phyloP scores from a whole-genome alignment of 2,113 vertebrate species.

The Bolborhynchus lineola region DNA sequence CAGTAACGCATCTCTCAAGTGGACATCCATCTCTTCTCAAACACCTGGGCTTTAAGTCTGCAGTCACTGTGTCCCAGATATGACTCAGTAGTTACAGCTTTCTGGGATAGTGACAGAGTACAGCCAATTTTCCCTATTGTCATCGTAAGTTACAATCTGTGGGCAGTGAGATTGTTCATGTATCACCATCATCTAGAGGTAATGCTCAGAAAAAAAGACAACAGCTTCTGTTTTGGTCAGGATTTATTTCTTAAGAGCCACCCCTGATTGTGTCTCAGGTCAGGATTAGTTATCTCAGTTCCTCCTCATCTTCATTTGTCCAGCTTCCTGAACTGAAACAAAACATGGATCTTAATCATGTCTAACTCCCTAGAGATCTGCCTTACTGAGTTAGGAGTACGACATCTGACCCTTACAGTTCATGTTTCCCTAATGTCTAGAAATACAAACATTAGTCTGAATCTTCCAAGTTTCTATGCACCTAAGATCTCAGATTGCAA shows the following conservation, averaged over 20 bases:
- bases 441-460: neutral
- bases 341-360: neutral
- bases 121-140: neutral
- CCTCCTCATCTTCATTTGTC: neutral
- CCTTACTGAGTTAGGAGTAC: neutral
- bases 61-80: neutral
- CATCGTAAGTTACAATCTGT: neutral
- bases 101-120: neutral
- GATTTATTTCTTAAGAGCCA: neutral
- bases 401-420: neutral
- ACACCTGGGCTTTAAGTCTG: neutral
- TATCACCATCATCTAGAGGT: neutral
- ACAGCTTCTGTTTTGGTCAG: neutral
- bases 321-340: neutral
- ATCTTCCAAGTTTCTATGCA: neutral
- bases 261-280: neutral
- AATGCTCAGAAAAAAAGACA: neutral
- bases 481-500: neutral
- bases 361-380: neutral
- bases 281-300: neutral
- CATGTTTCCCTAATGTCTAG: neutral
- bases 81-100: neutral
- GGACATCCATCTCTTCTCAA: neutral
- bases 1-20: neutral
- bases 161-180: neutral